A percentile compares a stretch with the other conserved stretches of the same genome.
phyloP scores from a whole-genome alignment of 2,888 invertebrate genomes.

The Eupithecia pulchellata region DNA sequence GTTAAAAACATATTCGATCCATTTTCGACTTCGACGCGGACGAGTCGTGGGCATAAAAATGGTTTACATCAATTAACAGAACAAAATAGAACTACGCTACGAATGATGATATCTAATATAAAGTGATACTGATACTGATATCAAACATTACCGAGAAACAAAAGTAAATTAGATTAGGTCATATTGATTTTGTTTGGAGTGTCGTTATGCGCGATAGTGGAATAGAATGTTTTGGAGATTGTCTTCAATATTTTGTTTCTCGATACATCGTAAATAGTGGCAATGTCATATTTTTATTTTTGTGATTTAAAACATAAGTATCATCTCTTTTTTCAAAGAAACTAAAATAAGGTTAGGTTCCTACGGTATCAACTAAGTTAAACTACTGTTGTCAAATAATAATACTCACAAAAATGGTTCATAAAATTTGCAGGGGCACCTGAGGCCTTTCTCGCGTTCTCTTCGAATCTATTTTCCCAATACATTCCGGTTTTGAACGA shows the following conservation, averaged over 20 bases:
- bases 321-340: not conserved
- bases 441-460: constrained; percentile 52
- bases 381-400: not conserved
- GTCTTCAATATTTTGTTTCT: not conserved
- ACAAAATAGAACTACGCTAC: constrained; percentile 19
- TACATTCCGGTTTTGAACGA: constrained; percentile 61
- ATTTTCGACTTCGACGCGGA: too few species aligned
- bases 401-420: constrained; percentile 46
- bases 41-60: too few species aligned
- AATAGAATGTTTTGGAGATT: constrained; percentile 3
- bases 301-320: not conserved
- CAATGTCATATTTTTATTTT: too few species aligned
- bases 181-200: constrained; percentile 29
- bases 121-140: too few species aligned
- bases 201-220: constrained; percentile 25
- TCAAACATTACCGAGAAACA: constrained; percentile 59
- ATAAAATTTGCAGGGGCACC: constrained; percentile 58
- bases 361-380: not conserved
- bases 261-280: not conserved
- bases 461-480: constrained; percentile 59
- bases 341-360: not conserved
- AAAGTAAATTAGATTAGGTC: constrained; percentile 45
- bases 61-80: not conserved
- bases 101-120: constrained; percentile 48
- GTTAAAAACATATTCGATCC: too few species aligned